Evolutionary conservation across 1,140 invertebrate genomes (phyloP).

Genomic region (Camponotus vicinus): DNA sequence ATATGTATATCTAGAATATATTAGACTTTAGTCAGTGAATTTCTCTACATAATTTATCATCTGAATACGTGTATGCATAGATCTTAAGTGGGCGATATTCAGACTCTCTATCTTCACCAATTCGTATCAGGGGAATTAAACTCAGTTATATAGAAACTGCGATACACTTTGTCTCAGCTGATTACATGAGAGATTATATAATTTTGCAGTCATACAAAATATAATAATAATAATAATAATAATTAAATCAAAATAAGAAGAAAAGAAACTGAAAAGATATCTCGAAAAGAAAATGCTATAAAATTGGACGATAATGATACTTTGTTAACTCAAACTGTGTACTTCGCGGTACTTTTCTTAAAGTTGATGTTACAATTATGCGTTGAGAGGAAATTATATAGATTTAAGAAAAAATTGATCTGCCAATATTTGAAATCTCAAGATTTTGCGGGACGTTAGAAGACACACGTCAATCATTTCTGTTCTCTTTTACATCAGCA

Average conservation of each 20-base stretch:
- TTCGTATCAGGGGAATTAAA: slow-evolving; percentile 46
- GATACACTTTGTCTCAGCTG: slow-evolving; percentile 30
- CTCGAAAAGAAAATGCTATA: neutral
- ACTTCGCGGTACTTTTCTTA: neutral
- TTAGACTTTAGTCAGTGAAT: neutral
- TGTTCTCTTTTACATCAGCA: neutral
- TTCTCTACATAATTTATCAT: slow-evolving; percentile 47
- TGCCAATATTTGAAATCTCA: neutral
- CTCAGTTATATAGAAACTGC: slow-evolving; percentile 42
- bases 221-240: neutral
- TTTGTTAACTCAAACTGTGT: neutral
- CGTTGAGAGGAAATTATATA: neutral
- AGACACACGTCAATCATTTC: neutral
- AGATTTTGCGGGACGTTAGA: neutral
- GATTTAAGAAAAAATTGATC: neutral
- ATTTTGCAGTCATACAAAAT: slow-evolving; percentile 4
- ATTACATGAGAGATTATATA: slow-evolving; percentile 35
- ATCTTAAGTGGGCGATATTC: slow-evolving; percentile 45
- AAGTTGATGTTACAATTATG: neutral
- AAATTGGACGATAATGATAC: neutral
- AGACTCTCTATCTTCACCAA: slow-evolving; percentile 50
- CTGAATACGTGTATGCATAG: slow-evolving; percentile 15
- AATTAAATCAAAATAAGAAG: neutral
- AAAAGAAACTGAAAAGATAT: too few species aligned
- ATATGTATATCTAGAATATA: slow-evolving; percentile 4